phyloP scores from a whole-genome alignment of 2,888 invertebrate genomes.

The Conomelus anceps region DNA sequence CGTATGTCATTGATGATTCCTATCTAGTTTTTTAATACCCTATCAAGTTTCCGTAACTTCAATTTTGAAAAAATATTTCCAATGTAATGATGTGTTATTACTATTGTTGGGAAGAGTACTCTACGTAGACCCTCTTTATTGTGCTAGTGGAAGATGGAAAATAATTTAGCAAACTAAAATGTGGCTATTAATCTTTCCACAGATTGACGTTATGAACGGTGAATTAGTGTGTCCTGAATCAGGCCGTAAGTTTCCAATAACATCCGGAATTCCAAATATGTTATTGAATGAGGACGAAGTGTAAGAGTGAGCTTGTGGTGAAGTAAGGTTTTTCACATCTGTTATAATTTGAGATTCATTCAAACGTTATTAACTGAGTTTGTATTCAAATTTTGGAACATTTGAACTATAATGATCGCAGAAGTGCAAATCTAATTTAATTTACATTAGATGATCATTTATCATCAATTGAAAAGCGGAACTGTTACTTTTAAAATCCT shows the following conservation, averaged over 20 bases:
- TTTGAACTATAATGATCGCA: no score
- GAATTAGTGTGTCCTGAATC: constrained; percentile 93
- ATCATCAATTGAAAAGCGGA: no score
- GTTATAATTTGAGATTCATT: background rate
- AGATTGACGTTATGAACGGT: constrained; percentile 86
- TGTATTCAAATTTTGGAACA: background rate
- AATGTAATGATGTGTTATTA: no score
- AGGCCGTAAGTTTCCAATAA: constrained; percentile 88
- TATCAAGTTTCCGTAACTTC: no score
- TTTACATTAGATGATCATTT: no score
- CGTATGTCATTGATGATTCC: no score
- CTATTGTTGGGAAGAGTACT: no score
- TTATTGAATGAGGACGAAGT: constrained; percentile 95
- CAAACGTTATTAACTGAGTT: background rate
- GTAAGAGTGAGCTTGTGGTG: constrained; percentile 14
- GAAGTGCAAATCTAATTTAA: background rate
- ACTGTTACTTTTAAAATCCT: background rate
- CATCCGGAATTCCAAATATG: constrained; percentile 98
- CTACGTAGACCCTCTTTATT: no score
- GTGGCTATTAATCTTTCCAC: constrained; percentile 26
- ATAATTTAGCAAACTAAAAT: background rate
- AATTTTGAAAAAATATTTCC: no score
- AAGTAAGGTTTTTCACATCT: no score
- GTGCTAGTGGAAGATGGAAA: no score
- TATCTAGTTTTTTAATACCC: no score